These are phyloP conservation scores for Trachelipus rathkii DNA, from an alignment of 1,140 invertebrate species.

Conservation along the genomic window DNA sequence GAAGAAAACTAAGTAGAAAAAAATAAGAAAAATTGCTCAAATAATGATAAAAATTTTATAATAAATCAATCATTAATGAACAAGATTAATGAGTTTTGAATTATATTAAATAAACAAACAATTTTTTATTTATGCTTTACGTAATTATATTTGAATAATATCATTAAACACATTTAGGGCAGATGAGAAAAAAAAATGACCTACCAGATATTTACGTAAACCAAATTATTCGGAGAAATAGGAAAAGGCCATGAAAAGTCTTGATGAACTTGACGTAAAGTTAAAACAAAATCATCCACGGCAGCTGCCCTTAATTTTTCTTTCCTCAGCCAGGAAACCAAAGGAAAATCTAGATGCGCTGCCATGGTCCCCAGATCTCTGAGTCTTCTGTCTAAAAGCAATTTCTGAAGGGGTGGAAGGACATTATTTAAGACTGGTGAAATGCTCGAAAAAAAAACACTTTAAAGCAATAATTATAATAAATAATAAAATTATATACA, in stretches of 20 bases:
- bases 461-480: too few relatives aligned
- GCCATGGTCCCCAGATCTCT: slow-evolving; percentile 82
- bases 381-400: slow-evolving; percentile 70
- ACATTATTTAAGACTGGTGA: too few relatives aligned
- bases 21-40: neutral
- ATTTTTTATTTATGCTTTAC: too few relatives aligned
- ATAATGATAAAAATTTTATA: too few relatives aligned
- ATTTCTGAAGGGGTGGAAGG: slow-evolving; percentile 49
- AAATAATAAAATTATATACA: too few relatives aligned
- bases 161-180: neutral
- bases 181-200: neutral
- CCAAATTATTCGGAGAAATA: slow-evolving; percentile 46
- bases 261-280: slow-evolving; percentile 68
- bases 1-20: neutral
- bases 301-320: slow-evolving; percentile 61
- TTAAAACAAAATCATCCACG: slow-evolving; percentile 76
- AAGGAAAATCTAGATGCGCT: slow-evolving; percentile 82
- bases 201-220: slow-evolving; percentile 20
- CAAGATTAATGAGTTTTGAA: too few relatives aligned
- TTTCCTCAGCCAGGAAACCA: slow-evolving; percentile 72
- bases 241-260: slow-evolving; percentile 87
- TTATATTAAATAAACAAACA: too few relatives aligned
- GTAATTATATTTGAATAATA: too few relatives aligned
- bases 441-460: too few relatives aligned
- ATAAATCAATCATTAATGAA: too few relatives aligned